phyloP scores from a whole-genome alignment of 2,888 invertebrate species.

The Carcina quercana region DNA sequence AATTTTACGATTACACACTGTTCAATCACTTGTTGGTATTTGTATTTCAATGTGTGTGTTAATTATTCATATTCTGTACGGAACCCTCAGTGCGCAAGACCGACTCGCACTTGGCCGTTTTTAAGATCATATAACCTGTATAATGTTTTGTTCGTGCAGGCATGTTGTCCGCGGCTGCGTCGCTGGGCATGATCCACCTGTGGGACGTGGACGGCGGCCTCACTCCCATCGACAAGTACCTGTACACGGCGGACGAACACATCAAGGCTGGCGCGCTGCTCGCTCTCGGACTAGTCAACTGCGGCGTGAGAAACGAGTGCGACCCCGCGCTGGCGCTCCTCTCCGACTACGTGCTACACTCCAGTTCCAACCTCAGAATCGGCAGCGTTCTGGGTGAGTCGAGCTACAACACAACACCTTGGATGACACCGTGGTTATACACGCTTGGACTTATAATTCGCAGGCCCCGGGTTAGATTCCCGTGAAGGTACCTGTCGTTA shows the following conservation, averaged over 20 bases:
- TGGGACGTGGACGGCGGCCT: constrained; percentile 99
- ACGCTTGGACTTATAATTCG: too few relatives aligned
- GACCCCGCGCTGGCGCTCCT: constrained; percentile 97
- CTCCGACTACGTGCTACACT: constrained; percentile 93
- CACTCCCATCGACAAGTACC: constrained; percentile 97
- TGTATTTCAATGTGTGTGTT: too few relatives aligned
- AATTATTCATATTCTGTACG: too few relatives aligned
- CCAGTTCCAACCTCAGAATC: constrained; percentile 87
- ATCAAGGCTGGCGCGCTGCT: constrained; percentile 98
- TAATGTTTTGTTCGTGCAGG: constrained; percentile 60
- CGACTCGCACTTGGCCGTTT: too few relatives aligned
- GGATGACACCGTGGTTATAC: too few relatives aligned
- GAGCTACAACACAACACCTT: too few relatives aligned
- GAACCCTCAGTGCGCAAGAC: too few relatives aligned
- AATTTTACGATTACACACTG: too few relatives aligned
- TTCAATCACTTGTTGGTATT: too few relatives aligned
- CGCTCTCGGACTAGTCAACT: constrained; percentile 97
- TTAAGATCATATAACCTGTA: too few relatives aligned
- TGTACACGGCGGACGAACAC: constrained; percentile 95
- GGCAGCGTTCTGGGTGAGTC: constrained; percentile 82
- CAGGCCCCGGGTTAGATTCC: too few relatives aligned
- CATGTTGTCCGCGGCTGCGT: constrained; percentile 98
- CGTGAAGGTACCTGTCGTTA: too few relatives aligned
- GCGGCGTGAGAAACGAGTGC: constrained; percentile 97
- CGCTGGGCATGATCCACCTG: constrained; percentile 93